Percentiles rank a stretch among this genome's conserved stretches.
These are phyloP conservation scores for Lochmaea crataegi DNA, from an alignment of 2,888 invertebrate genomes.

Conservation along the genomic window DNA sequence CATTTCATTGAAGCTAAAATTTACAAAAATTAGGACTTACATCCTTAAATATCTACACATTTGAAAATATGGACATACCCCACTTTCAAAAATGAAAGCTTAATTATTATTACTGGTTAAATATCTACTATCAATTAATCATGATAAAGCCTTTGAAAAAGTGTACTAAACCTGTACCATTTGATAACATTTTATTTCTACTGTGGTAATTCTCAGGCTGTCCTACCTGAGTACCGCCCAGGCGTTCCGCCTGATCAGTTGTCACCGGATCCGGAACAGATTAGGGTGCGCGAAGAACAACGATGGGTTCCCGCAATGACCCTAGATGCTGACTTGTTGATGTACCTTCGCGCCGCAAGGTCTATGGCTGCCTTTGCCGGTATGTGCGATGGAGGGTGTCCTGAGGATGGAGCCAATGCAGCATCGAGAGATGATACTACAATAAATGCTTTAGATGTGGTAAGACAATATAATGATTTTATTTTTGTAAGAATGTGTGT, in stretches of 20 bases:
- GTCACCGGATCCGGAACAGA: slow-evolving; percentile 70
- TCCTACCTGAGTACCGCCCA: slow-evolving; percentile 66
- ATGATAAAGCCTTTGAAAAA: neutral
- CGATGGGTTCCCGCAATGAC: slow-evolving; percentile 95
- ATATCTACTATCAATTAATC: no score
- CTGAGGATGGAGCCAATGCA: slow-evolving; percentile 96
- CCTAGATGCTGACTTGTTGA: slow-evolving; percentile 93
- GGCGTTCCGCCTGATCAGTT: slow-evolving; percentile 67
- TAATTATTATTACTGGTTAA: no score
- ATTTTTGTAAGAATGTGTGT: neutral
- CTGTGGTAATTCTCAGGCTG: slow-evolving; percentile 55
- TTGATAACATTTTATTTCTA: slow-evolving; percentile 11
- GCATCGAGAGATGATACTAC: slow-evolving; percentile 98
- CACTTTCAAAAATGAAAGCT: no score
- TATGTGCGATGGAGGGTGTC: slow-evolving; percentile 98
- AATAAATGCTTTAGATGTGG: slow-evolving; percentile 95
- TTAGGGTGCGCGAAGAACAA: slow-evolving; percentile 77
- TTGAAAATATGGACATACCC: no score
- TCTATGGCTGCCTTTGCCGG: slow-evolving; percentile 98
- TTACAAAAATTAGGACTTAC: no score
- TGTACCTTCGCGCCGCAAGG: slow-evolving; percentile 96
- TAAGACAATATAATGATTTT: slow-evolving; percentile 58
- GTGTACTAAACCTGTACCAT: slow-evolving; percentile 2
- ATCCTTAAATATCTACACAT: no score
- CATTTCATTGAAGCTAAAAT: no score